Percentiles rank a stretch among this genome's conserved stretches.
Evolutionary conservation across 2,797 vertebrate genomes (phyloP).

Genomic region (Sternarchorhynchus goeldii): DNA sequence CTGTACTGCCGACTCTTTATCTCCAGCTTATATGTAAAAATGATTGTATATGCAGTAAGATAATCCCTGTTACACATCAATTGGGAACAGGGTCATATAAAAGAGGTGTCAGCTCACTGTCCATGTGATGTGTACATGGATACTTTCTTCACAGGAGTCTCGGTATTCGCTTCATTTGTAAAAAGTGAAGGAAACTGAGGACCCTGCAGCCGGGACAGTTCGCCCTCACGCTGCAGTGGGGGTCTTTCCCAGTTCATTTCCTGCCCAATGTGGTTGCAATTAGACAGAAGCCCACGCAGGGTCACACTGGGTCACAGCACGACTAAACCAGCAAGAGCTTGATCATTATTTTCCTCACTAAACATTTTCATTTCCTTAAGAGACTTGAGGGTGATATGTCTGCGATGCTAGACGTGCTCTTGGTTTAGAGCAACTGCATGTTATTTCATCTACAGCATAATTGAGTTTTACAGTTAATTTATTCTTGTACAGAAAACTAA

Average conservation of each 20-base stretch:
- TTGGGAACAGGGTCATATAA: no score
- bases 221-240: conserved; percentile 25
- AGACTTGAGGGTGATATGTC: not conserved
- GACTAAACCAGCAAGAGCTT: conserved; percentile 40
- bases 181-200: not conserved
- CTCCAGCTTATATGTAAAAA: conserved; percentile 1
- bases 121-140: not conserved
- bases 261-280: conserved; percentile 48
- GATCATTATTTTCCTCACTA: conserved; percentile 51
- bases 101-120: not conserved
- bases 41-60: not conserved
- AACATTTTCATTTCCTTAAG: conserved; percentile 50
- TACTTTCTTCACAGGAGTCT: not conserved
- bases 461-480: not conserved
- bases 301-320: conserved; percentile 30
- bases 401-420: not conserved
- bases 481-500: not conserved
- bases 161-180: not conserved
- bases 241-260: conserved; percentile 48
- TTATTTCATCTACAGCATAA: not conserved
- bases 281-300: conserved; percentile 27
- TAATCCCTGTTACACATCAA: not conserved
- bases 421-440: not conserved
- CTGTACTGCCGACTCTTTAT: not conserved
- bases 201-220: conserved; percentile 22